Percentiles rank a stretch among this genome's conserved stretches.
Conservation (phyloP, 2,797 vertebrate species). For the Girardinus metallicus region DNA sequence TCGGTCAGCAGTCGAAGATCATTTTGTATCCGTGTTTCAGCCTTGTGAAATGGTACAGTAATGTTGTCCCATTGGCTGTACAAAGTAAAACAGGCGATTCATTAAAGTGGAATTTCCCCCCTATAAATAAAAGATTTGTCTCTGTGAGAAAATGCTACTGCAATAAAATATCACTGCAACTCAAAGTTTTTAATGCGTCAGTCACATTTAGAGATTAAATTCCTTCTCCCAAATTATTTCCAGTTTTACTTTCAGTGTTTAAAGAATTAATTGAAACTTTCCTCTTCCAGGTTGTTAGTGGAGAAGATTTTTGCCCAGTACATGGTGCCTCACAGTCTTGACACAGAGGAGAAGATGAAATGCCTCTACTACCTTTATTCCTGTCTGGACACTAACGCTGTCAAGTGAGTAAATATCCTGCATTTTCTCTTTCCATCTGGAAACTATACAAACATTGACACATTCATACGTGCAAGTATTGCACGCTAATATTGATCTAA, state of each 20-base stretch:
- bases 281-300: slow-evolving; percentile 87
- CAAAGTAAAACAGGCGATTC: background rate
- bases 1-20: background rate
- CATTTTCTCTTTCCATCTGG: background rate
- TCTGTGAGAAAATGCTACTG: too few relatives aligned
- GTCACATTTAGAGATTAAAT: background rate
- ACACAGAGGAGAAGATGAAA: slow-evolving; percentile 99
- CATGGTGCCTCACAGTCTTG: slow-evolving; percentile 97
- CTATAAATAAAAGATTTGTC: too few relatives aligned
- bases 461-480: background rate
- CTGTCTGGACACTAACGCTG: slow-evolving; percentile 97
- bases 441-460: background rate
- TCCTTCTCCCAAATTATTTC: background rate
- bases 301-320: slow-evolving; percentile 99
- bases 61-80: background rate
- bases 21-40: background rate
- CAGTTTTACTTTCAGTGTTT: background rate
- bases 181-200: background rate
- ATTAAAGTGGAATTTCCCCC: background rate
- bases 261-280: background rate
- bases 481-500: background rate
- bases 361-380: slow-evolving; percentile 99
- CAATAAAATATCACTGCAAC: too few relatives aligned
- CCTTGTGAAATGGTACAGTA: background rate
- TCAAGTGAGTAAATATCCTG: slow-evolving; percentile 85